Evolutionary conservation across 2,797 vertebrate species (phyloP), one percentile per base, ranked within the genome.

Genomic region (Hydrophis major): DNA sequence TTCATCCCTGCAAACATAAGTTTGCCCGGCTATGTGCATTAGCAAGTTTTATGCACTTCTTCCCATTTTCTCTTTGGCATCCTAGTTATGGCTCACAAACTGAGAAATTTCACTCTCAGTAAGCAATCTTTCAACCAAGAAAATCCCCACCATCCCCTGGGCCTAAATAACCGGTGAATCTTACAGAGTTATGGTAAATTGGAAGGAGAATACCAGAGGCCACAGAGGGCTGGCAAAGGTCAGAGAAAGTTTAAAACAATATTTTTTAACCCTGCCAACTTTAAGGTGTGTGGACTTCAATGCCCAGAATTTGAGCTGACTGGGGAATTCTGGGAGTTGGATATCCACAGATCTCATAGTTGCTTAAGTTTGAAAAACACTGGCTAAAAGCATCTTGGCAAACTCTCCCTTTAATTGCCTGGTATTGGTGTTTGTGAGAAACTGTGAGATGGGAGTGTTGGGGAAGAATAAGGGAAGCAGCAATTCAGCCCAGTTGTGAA

Each of bases 81-180:
- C 47, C 87, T 83, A 88, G 92, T 93, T 96, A 93, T 96, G 95
- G 92, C 96, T 92, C 94, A 87, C 95, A 94, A 96, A 91, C 92
- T 96, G 94, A 92, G 92, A 96, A 94, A 95, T 96, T 97, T 96
- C 96, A 96, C 95, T 92, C 95, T 94, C 94, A 95, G 92, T 96
- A 96, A 96, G 95, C 89, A 96, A 90, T 96, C 95, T 96, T 96
- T 96, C 93, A 96, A 91, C 94, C 94, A 92, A 37, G 16, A 32
- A 37, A 37, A 37, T 53, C 16, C 32, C 6, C 66, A 74, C 32
- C 20, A 47, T 78, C 20, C 20, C 74, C 74, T 47, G 74, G 37
- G 37, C 74, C 37, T 83, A 47, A 83, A 25, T 42, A 78, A 22
- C 74, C 18, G 11, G 8, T 22, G 20, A 78, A 78, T 78, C 74